Percentiles rank a stretch among this genome's conserved stretches.
Evolutionary conservation across 2,797 vertebrate species (phyloP).

Genomic region (Melanotaenia nigrans): DNA sequence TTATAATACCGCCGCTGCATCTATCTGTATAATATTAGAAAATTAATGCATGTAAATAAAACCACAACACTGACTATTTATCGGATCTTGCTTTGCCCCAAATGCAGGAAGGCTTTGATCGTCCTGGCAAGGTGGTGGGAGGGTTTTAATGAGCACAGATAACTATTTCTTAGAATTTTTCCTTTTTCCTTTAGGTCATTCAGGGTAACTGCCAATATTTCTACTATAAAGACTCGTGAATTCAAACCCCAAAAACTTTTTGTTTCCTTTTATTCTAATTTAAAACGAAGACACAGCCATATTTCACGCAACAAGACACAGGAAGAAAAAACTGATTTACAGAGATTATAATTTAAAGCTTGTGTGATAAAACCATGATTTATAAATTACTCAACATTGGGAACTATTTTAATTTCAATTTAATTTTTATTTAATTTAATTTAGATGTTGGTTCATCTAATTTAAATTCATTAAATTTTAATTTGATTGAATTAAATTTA

Average conservation of each 20-base stretch:
- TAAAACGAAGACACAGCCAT: not conserved
- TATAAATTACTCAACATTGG: not conserved
- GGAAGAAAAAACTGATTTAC: not conserved
- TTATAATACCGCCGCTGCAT: constrained; percentile 10
- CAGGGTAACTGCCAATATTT: constrained; percentile 16
- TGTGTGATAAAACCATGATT: not conserved
- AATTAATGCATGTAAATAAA: constrained; percentile 40
- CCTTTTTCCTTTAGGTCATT: constrained; percentile 10
- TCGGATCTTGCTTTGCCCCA: constrained; percentile 4
- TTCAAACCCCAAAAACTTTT: not conserved
- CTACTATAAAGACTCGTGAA: not conserved
- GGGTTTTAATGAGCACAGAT: constrained; percentile 40
- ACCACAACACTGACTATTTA: constrained; percentile 6
- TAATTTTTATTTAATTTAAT: no score
- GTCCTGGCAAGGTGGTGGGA: not conserved
- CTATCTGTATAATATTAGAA: constrained; percentile 14
- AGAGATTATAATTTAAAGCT: not conserved
- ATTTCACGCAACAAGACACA: not conserved
- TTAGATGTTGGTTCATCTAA: no score
- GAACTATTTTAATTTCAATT: no score
- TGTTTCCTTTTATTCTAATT: not conserved
- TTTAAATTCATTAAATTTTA: no score
- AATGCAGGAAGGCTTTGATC: constrained; percentile 1
- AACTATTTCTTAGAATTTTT: constrained; percentile 3
- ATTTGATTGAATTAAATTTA: no score